Evolutionary conservation across 2,113 vertebrate genomes (phyloP), one percentile per base, ranked within the genome.

Genomic region (Poeciliopsis occidentalis): DNA sequence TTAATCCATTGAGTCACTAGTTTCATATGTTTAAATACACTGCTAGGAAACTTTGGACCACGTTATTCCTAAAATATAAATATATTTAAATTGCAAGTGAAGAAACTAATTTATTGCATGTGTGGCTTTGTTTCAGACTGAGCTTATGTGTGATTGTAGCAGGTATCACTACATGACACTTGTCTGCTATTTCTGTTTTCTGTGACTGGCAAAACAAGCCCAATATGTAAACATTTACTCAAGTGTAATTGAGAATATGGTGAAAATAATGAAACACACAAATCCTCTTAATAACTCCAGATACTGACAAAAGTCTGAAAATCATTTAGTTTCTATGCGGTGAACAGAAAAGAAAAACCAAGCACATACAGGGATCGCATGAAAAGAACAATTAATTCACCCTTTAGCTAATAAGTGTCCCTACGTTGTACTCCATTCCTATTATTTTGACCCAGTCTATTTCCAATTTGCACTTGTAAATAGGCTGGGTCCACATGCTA

Each of bases 121-220:
- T 76, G 64, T 67, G 26, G 37, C 32, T 37, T 66, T 32, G n/a
- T 71, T 72, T 68, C 27, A 60, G 51, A 22, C 26, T 4, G 65
- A 69, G 76, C 54, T 65, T 84, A 74, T 63, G 60, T 76, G 65
- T 17, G 67, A 70, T 79, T 71, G 65, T 77, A 68, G 41, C 60
- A 69, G 10, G 2, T 71, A 85, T 51, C 34, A 78, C 75, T 73
- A 81, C 34, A 78, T 19, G 60, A 60, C 44, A 44, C 71, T 79
- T 81, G 82, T 83, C 82, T 80, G 62, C 73, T 65, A 73, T 77
- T 77, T 79, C 64, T 81, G 73, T 79, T 79, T 69, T 30, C 24
- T 60, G 27, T 73, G 72, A 87, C 76, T 66, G 68, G 72, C 61
- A 76, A 60, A 76, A 65, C 63, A 65, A 71, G 60, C n/a, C 65